A percentile compares a stretch with the other conserved stretches of the same genome.
Evolutionary conservation across 2,113 vertebrate genomes (phyloP).

Genomic region (Thunnus maccoyii): DNA sequence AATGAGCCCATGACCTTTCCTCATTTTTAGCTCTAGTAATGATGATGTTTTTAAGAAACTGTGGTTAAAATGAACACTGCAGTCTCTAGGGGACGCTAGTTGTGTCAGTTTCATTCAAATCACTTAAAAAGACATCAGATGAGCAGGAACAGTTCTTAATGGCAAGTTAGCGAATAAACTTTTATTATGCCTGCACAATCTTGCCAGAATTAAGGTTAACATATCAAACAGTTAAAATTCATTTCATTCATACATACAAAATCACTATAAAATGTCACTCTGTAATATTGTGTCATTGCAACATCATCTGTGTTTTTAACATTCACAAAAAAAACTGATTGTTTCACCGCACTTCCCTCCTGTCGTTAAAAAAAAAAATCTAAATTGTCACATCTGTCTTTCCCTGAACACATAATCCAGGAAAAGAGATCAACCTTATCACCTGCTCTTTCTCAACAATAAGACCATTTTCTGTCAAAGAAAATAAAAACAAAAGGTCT

Average conservation of each 20-base stretch:
- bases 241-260: slow-evolving; percentile 81
- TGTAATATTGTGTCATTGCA: slow-evolving; percentile 63
- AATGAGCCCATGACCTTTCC: no score
- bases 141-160: not conserved
- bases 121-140: not conserved
- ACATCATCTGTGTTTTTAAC: slow-evolving; percentile 52
- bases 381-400: slow-evolving; percentile 22
- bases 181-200: slow-evolving; percentile 85
- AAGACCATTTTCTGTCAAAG: slow-evolving; percentile 75
- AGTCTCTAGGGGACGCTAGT: no score
- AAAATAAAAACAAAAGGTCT: slow-evolving; percentile 55
- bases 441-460: slow-evolving; percentile 37
- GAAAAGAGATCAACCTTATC: not conserved
- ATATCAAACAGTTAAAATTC: slow-evolving; percentile 75
- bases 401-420: not conserved
- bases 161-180: slow-evolving; percentile 71
- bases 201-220: slow-evolving; percentile 78
- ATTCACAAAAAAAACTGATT: slow-evolving; percentile 65
- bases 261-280: slow-evolving; percentile 84
- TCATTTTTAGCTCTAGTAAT: no score
- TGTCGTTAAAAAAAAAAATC: slow-evolving; percentile 61
- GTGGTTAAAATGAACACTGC: no score
- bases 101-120: no score
- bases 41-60: no score
- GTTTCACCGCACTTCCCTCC: slow-evolving; percentile 39